Evolutionary conservation across 1,140 invertebrate genomes (phyloP).

Genomic region (Cherax quadricarinatus): DNA sequence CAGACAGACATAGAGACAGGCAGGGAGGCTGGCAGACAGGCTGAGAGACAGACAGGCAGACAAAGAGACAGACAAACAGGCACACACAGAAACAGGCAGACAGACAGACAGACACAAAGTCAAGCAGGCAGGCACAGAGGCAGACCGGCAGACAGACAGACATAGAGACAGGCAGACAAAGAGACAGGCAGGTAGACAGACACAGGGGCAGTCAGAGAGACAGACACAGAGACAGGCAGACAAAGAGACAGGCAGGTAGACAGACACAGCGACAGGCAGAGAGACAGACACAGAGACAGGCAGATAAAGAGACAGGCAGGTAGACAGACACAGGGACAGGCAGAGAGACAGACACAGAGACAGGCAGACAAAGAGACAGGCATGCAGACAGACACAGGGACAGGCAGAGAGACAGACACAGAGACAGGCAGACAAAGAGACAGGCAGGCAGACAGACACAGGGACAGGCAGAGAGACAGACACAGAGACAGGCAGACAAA

Average conservation of each 20-base stretch:
- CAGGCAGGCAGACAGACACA: slow-evolving; percentile 30
- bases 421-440: background rate
- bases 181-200: too few relatives aligned
- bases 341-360: background rate
- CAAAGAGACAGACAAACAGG: too few relatives aligned
- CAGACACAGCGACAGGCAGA: background rate
- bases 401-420: background rate
- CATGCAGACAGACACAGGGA: background rate
- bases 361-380: background rate
- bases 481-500: slow-evolving; percentile 26
- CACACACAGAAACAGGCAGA: too few relatives aligned
- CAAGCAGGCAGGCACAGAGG: too few relatives aligned
- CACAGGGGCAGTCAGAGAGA: too few relatives aligned
- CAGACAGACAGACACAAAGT: too few relatives aligned
- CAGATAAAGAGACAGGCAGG: background rate
- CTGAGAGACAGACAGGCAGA: too few relatives aligned
- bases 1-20: too few relatives aligned
- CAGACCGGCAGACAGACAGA: too few relatives aligned
- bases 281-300: background rate
- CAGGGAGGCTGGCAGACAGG: too few relatives aligned
- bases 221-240: background rate
- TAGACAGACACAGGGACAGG: background rate
- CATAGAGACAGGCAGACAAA: too few relatives aligned
- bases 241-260: background rate
- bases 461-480: slow-evolving; percentile 5